Base-by-base conservation (phyloP, 2,113 vertebrate genomes). In the Taxidea taxus region DNA sequence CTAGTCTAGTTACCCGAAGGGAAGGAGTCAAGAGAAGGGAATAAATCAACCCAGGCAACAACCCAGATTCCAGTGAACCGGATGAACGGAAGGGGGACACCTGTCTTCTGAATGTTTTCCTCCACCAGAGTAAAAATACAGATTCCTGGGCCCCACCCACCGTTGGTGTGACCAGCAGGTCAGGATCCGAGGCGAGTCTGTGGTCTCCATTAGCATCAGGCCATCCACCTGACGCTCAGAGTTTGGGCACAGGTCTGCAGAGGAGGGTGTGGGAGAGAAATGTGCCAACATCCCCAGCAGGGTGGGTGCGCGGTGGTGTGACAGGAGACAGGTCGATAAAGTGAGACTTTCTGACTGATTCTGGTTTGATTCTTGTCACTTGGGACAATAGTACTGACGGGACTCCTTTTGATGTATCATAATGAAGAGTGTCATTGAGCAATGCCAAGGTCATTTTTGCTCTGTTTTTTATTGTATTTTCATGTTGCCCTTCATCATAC, bases 241-340 rank as follows among this genome's bases (percentile, higher is more conserved):
- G 80, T 78, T 16, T 39, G 60, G 49, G 42, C 34, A 21, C 10
- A 23, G 29, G 14, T 39, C n/a, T 92, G 9, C 47, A 68, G 80
- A 49, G 86, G 14, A 72, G 27, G n/a, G 39, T 47, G 11, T 11
- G 34, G 44, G 7, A 23, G 2, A 11, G 6, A 3, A 23, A 29
- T 0, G 3, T 12, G 11, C 10, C 85, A 29, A 2, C 3, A 1
- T 56, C 18, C 81, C 42, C 34, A 18, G 44, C 0, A 16, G 2
- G 4, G 31, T 21, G 87, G n/a, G 20, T 3, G 1, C 14, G 2
- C 15, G 4, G 44, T 3, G 51, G 31, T 2, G 0, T 64, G 58
- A 34, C 47, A 3, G 23, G 56, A 31, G 39, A 58, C 7, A 12
- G 15, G 1, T 15, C 27, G 18, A 42, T n/a, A 72, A 37, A 83